phyloP scores from a whole-genome alignment of 2,113 vertebrate genomes.

The Macroglossus sobrinus region DNA sequence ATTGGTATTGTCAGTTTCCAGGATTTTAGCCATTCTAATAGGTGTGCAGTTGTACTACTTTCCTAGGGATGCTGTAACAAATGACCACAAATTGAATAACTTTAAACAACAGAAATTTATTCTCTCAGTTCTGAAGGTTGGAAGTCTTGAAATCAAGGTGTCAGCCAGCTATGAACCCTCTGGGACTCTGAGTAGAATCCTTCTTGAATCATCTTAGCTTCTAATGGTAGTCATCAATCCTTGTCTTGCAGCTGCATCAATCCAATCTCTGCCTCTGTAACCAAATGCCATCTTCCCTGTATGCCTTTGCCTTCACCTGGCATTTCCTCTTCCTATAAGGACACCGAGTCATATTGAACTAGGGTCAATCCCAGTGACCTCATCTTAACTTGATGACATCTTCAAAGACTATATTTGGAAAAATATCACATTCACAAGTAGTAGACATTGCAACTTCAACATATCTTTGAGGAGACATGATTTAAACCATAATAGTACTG shows the following conservation, averaged over 20 bases:
- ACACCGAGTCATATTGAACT: neutral
- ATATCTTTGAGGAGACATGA: neutral
- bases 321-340: neutral
- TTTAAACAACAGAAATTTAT: neutral
- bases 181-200: neutral
- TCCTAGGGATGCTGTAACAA: neutral
- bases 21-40: neutral
- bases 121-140: neutral
- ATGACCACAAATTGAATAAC: neutral
- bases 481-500: neutral
- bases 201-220: neutral
- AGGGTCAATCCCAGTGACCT: neutral
- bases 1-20: neutral
- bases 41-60: neutral
- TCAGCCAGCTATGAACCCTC: neutral
- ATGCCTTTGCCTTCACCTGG: neutral
- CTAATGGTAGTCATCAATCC: neutral
- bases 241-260: neutral
- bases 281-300: neutral
- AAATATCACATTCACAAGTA: neutral
- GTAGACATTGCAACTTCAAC: neutral
- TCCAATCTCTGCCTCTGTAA: neutral
- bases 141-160: neutral
- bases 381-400: neutral
- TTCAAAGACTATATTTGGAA: neutral